A percentile compares a stretch with the other conserved stretches of the same genome.
Conservation (phyloP, 2,888 invertebrate species). For the Aphodius granarius region DNA sequence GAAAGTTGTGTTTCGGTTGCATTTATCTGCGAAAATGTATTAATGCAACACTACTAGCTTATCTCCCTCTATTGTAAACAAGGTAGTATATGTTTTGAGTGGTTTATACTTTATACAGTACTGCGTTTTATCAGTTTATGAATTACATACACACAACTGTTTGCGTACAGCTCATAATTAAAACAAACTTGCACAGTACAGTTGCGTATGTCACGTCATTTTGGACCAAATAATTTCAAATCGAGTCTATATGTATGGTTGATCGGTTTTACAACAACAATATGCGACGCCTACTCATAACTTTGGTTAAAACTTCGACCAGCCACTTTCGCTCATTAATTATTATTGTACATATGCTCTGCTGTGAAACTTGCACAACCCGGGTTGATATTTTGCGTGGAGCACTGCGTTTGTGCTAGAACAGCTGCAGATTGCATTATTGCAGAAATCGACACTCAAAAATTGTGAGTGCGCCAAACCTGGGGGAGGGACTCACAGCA, state of each 20-base stretch:
- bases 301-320: conserved; percentile 15
- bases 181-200: neutral
- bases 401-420: conserved; percentile 18
- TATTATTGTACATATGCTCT: conserved; percentile 27
- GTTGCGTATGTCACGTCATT: neutral
- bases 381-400: conserved; percentile 36
- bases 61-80: neutral
- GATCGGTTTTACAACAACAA: conserved; percentile 22
- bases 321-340: conserved; percentile 35
- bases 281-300: conserved; percentile 31
- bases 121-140: neutral
- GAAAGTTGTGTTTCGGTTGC: neutral
- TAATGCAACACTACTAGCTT: neutral
- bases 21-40: neutral
- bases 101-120: neutral
- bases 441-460: neutral
- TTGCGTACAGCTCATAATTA: neutral
- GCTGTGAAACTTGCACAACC: conserved; percentile 31
- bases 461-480: neutral
- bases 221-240: neutral
- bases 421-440: neutral
- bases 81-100: neutral
- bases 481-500: neutral
- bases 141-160: neutral
- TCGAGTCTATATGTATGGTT: neutral